Percentiles rank a stretch among this genome's conserved stretches.
Conservation (phyloP, 2,113 vertebrate species). For the Channa argus region DNA sequence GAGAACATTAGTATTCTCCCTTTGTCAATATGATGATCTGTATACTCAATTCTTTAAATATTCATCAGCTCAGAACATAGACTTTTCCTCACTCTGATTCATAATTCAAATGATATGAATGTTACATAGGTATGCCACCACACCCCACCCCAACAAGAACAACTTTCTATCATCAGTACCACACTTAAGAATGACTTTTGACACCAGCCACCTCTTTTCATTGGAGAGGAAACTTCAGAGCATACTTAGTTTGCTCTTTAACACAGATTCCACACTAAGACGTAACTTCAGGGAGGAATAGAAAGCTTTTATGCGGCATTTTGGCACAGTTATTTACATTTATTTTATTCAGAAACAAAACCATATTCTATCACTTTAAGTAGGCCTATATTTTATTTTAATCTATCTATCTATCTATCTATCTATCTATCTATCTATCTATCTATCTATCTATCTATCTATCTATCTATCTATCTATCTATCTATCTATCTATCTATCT, state of each 20-base stretch:
- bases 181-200: constrained; percentile 75
- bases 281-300: not conserved
- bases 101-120: constrained; percentile 88
- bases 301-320: constrained; percentile 17
- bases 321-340: constrained; percentile 14
- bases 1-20: constrained; percentile 86
- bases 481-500: constrained; percentile 11
- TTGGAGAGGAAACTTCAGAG: constrained; percentile 68
- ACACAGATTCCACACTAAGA: constrained; percentile 33
- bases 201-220: constrained; percentile 55
- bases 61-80: constrained; percentile 84
- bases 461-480: constrained; percentile 12
- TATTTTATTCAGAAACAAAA: not conserved
- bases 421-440: not conserved
- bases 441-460: constrained; percentile 8
- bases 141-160: constrained; percentile 64
- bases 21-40: constrained; percentile 87
- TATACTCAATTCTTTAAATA: constrained; percentile 86
- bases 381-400: no score
- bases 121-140: constrained; percentile 83
- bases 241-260: constrained; percentile 42
- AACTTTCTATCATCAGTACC: constrained; percentile 75
- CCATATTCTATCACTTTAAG: no score
- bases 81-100: constrained; percentile 82
- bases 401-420: not conserved